These are phyloP conservation scores for Pyrgus malvae DNA, from an alignment of 2,888 invertebrate species.

Conservation along the genomic window DNA sequence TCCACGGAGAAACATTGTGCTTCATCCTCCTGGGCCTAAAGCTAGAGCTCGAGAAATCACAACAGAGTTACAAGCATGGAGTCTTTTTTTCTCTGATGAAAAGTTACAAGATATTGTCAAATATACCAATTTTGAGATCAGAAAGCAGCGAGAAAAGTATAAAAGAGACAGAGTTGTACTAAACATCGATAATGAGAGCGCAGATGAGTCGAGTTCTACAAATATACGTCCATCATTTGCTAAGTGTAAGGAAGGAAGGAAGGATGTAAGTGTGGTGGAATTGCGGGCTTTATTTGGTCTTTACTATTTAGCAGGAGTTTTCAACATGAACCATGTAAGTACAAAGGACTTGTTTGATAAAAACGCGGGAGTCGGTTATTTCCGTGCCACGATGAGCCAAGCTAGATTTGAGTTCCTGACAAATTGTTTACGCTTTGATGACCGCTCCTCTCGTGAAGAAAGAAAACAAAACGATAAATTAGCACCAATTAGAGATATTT, in stretches of 20 bases:
- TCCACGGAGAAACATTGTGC: not conserved
- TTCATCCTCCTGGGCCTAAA: conserved; percentile 25
- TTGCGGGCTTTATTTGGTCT: conserved; percentile 32
- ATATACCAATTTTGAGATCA: conserved; percentile 28
- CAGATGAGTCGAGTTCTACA: too few relatives aligned
- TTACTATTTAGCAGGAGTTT: conserved; percentile 30
- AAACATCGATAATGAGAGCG: conserved; percentile 4
- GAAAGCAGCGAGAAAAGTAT: conserved; percentile 28
- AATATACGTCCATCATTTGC: too few relatives aligned
- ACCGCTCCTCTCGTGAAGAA: conserved; percentile 25
- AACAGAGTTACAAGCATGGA: conserved; percentile 29
- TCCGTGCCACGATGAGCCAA: conserved; percentile 30
- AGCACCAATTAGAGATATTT: not conserved
- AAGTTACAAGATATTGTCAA: conserved; percentile 15
- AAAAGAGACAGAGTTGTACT: conserved; percentile 26
- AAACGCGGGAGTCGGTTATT: conserved; percentile 30
- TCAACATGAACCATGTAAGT: conserved; percentile 32
- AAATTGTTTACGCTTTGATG: conserved; percentile 30
- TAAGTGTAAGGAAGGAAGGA: too few relatives aligned
- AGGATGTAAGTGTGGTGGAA: conserved; percentile 24
- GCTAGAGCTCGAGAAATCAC: conserved; percentile 27
- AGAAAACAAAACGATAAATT: not conserved
- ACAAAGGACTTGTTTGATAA: conserved; percentile 31
- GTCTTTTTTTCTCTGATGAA: conserved; percentile 28
- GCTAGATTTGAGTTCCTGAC: conserved; percentile 30